Percentiles rank a stretch among this genome's conserved stretches.
Evolutionary conservation across 2,888 invertebrate species (phyloP).

Genomic region (Watsonalla binaria): DNA sequence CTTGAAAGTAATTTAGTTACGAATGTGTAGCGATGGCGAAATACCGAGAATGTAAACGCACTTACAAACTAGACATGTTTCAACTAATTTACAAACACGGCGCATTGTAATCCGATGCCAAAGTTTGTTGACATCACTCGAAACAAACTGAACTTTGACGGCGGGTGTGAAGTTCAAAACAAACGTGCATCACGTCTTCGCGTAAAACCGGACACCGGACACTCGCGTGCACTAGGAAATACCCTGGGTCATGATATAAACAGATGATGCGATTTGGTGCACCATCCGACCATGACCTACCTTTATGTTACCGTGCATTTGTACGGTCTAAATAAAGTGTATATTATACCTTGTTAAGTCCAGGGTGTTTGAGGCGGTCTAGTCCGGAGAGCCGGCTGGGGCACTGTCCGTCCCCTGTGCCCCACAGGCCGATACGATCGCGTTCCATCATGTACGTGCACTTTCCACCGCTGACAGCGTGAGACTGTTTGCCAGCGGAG

Average conservation of each 20-base stretch:
- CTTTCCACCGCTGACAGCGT: slow-evolving; percentile 37
- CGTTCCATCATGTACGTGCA: slow-evolving; percentile 73
- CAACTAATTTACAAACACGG: background rate
- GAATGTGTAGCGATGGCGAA: background rate
- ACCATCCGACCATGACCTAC: slow-evolving; percentile 62
- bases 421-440: slow-evolving; percentile 82
- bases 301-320: slow-evolving; percentile 30
- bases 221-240: slow-evolving; percentile 1
- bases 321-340: background rate
- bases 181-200: slow-evolving; percentile 38
- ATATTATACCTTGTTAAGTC: slow-evolving; percentile 82
- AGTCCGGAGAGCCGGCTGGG: slow-evolving; percentile 80
- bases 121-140: slow-evolving; percentile 45
- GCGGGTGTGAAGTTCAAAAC: slow-evolving; percentile 41
- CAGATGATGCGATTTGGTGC: slow-evolving; percentile 25
- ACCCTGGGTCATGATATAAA: slow-evolving; percentile 10
- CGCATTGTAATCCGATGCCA: slow-evolving; percentile 8
- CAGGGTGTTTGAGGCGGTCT: slow-evolving; percentile 82
- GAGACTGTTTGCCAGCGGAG: slow-evolving; percentile 56
- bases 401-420: slow-evolving; percentile 77
- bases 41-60: background rate
- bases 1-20: no score
- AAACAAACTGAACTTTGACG: slow-evolving; percentile 41
- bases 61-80: background rate
- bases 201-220: slow-evolving; percentile 2